These are phyloP conservation scores for Ascaphus truei DNA, from an alignment of 2,113 vertebrate genomes.

Conservation along the genomic window DNA sequence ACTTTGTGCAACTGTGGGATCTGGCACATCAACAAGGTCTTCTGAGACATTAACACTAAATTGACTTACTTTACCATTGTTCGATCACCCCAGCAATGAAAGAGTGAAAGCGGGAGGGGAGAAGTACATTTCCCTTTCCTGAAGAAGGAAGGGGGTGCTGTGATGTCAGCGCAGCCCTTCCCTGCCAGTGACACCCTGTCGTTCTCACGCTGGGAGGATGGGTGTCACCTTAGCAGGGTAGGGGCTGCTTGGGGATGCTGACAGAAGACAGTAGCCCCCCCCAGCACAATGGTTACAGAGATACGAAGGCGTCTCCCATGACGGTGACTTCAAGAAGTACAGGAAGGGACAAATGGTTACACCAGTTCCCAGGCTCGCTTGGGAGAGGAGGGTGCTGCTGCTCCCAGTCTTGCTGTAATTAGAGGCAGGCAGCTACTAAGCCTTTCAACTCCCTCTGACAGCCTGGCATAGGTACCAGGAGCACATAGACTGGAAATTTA, in stretches of 20 bases:
- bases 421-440: no score
- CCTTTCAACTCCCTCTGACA: no score
- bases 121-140: not conserved
- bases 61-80: no score
- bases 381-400: no score
- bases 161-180: not conserved
- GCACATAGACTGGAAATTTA: no score
- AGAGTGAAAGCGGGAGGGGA: not conserved
- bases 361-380: no score
- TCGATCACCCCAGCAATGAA: not conserved
- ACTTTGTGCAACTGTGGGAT: no score
- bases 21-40: no score
- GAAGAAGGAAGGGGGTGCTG: not conserved
- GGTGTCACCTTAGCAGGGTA: not conserved
- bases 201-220: slow-evolving; percentile 23
- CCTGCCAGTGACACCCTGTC: not conserved
- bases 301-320: not conserved
- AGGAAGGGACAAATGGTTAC: no score
- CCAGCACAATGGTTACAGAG: not conserved
- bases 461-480: no score
- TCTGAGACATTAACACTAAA: no score
- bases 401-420: no score
- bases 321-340: not conserved
- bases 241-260: not conserved
- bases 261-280: not conserved